Base-by-base conservation (phyloP, 2,797 vertebrate genomes). In the Rhinella marina region DNA sequence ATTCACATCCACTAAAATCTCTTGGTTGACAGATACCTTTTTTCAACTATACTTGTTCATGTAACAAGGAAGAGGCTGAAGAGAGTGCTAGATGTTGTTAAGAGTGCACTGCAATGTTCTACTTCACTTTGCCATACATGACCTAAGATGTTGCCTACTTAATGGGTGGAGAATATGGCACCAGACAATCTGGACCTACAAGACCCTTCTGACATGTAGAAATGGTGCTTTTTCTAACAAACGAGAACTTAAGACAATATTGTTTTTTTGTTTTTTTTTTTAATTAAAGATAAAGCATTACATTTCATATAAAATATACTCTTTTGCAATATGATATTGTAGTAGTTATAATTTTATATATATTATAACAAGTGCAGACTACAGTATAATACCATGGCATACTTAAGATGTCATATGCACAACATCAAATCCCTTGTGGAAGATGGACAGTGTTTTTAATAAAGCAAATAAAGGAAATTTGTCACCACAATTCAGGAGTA, bases 211-310 rank as follows among this genome's bases (percentile, higher is more conserved):
- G n/a, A 64, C 1, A 32, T 72, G 16, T 9, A 72, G 8, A 70
- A 17, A 5, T 16, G 0, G 21, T 70, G 29, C 59, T 73, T 21
- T 73, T 19, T 6, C 48, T 8, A 73, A 73, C 19, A 73, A 0
- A 72, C 2, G 1, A 56, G 8, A 2, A 19, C 9, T 2, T 19
- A 29, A 32, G 3, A 29, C 29, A 41, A 17, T 7, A 4, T 77
- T 52, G 14, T 54, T 81, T 56, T 85, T 85, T 85, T 54, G 62
- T 76, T 50, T 76, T 76, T 23, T n/a, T n/a, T n/a, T n/a, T n/a
- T n/a, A n/a, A 52, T 76, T n/a, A 76, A 76, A 81, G 41, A 88
- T 76, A 87, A 85, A 73, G 87, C 52, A 80, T 23, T 88, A 81
- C 76, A 88, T 81, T 85, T 29, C 50, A 50, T 76, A 50, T 75